Base-by-base conservation (phyloP, 1,140 invertebrate species). In the Bathynomus jamesi region DNA sequence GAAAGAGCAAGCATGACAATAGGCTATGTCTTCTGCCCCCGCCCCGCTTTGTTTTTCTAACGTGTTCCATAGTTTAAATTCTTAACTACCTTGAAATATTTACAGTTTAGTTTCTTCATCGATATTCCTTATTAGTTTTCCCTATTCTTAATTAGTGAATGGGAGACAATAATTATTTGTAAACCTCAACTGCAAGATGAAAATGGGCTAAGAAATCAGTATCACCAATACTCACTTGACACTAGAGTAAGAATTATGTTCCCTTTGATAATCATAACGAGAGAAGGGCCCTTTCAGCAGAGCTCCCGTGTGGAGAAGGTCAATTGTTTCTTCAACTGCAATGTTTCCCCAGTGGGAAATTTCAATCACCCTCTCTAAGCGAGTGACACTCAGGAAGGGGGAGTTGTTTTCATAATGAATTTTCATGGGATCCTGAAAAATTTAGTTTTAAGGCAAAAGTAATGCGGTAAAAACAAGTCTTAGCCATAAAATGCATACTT, bases 271-370 rank as follows among this genome's bases (percentile, higher is more conserved):
- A 81, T 99, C 96, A 83, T 96, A 97, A 70, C 89, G 79, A 13
- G 95, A 98, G 81, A 98, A 98, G n/a, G 94, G 88, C 4, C 96
- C 96, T 80, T 93, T 97, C 0, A 99, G 82, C 73, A 89, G 86
- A 11, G 98, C 96, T 28, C 98, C 98, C 66, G 90, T 90, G 80
- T 99, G 96, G 24, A 89, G 81, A 73, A 99, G 85, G 80, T 98
- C 92, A 80, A 99, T 88, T 0, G 89, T 89, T 81, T 99, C 97
- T 81, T 99, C 95, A 3, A 99, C 86, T 75, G 96, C 96, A 81
- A 99, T 95, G 79, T 98, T 98, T 21, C 97, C 97, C 98, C 98
- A 99, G 81, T 99, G 96, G 0, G 96, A 99, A 0, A 99, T 87
- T 84, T 99, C 96, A 79, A 99, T 93, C 0, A 88, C 83, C 40